These are phyloP conservation scores for Phaedon cochleariae DNA, from an alignment of 2,888 invertebrate species.

Conservation along the genomic window DNA sequence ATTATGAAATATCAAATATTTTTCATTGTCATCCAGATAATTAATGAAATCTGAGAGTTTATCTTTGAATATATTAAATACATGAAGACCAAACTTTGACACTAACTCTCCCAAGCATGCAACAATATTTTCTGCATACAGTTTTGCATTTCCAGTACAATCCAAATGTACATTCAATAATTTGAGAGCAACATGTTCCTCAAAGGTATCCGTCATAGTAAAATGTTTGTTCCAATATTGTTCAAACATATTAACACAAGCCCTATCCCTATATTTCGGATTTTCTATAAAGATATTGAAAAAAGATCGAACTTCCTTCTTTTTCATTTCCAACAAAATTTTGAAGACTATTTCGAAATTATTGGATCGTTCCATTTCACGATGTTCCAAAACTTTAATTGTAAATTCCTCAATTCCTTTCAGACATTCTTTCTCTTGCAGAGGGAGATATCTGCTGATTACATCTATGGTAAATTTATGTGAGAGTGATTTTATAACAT, in stretches of 20 bases:
- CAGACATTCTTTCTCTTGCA: background rate
- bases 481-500: slow-evolving; percentile 10
- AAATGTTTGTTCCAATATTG: slow-evolving; percentile 25
- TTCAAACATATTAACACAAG: slow-evolving; percentile 10
- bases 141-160: background rate
- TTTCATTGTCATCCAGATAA: background rate
- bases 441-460: slow-evolving; percentile 18
- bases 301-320: background rate
- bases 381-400: slow-evolving; percentile 12
- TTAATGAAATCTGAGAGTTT: background rate
- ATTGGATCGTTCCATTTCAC: slow-evolving; percentile 13
- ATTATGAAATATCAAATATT: slow-evolving; percentile 18
- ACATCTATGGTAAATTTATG: slow-evolving; percentile 12
- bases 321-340: background rate
- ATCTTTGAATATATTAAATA: slow-evolving; percentile 17
- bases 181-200: slow-evolving; percentile 18
- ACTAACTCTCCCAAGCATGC: slow-evolving; percentile 17
- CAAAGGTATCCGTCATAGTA: background rate
- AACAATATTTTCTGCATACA: slow-evolving; percentile 9
- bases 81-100: slow-evolving; percentile 13
- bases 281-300: background rate
- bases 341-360: slow-evolving; percentile 20
- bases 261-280: background rate
- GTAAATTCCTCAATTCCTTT: slow-evolving; percentile 12
- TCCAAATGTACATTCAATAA: slow-evolving; percentile 7